Evolutionary conservation across 2,888 invertebrate genomes (phyloP).

Genomic region (Aethes cnicana): DNA sequence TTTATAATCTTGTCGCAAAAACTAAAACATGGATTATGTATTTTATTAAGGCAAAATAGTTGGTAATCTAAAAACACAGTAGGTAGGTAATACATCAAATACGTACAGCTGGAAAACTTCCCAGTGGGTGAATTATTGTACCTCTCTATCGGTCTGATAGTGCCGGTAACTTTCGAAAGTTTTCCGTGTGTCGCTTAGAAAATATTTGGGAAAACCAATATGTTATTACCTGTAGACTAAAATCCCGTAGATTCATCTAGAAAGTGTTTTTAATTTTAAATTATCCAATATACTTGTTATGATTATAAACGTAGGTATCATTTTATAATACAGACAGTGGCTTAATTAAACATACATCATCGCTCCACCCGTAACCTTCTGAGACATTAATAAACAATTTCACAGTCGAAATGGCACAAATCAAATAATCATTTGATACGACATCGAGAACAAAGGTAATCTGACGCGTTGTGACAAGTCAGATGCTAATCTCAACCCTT

Average conservation of each 20-base stretch:
- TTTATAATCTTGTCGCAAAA: too few species aligned
- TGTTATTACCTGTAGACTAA: slow-evolving; percentile 42
- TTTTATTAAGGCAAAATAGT: too few species aligned
- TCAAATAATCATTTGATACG: slow-evolving; percentile 49
- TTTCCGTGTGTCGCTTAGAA: slow-evolving; percentile 46
- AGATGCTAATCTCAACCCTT: slow-evolving; percentile 81
- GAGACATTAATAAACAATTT: slow-evolving; percentile 42
- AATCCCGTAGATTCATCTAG: too few species aligned
- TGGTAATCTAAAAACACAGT: too few species aligned
- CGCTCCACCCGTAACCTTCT: slow-evolving; percentile 4
- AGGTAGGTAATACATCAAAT: too few species aligned
- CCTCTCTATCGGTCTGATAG: slow-evolving; percentile 48
- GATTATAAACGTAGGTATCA: too few species aligned
- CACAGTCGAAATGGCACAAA: slow-evolving; percentile 49
- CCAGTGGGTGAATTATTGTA: slow-evolving; percentile 48
- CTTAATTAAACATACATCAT: too few species aligned
- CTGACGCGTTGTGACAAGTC: slow-evolving; percentile 73
- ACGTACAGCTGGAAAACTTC: background rate
- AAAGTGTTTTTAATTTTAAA: too few species aligned
- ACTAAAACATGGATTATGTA: too few species aligned
- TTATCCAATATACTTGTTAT: too few species aligned
- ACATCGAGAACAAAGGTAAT: slow-evolving; percentile 57
- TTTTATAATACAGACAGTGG: too few species aligned
- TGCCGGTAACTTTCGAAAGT: slow-evolving; percentile 48
- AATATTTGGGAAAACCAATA: slow-evolving; percentile 48